Evolutionary conservation across 2,113 vertebrate genomes (phyloP).

Genomic region (Bufo gargarizans): DNA sequence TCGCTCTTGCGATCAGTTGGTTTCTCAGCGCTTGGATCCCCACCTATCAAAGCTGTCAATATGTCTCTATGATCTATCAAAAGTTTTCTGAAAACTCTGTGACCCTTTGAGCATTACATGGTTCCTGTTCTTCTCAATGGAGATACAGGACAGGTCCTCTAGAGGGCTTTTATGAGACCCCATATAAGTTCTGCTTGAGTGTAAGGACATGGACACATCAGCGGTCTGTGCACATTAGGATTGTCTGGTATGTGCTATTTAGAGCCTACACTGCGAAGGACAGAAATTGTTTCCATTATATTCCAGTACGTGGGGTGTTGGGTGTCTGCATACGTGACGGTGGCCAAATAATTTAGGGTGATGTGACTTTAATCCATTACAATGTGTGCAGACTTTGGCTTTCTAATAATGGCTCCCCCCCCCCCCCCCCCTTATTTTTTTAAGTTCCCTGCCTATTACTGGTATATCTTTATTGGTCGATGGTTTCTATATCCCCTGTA

Average conservation of each 20-base stretch:
- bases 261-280: not conserved
- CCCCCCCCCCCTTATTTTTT: not conserved
- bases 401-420: not conserved
- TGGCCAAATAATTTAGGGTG: not conserved
- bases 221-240: not conserved
- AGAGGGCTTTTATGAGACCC: too few species aligned
- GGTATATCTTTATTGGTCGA: not conserved
- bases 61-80: too few species aligned
- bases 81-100: too few species aligned
- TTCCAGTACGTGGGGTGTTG: not conserved
- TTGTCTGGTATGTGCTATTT: constrained; percentile 12
- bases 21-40: too few species aligned
- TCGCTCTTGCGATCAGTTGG: too few species aligned
- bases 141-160: too few species aligned
- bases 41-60: too few species aligned
- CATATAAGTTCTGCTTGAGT: not conserved
- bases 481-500: not conserved
- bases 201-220: not conserved
- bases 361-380: not conserved
- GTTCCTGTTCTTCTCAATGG: too few species aligned
- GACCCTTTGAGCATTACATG: too few species aligned
- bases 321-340: not conserved
- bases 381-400: not conserved
- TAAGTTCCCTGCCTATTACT: not conserved
- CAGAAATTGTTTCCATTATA: constrained; percentile 27